Evolutionary conservation across 2,113 vertebrate genomes (phyloP), one percentile per base, ranked within the genome.

Genomic region (Triplophysa tibetana): DNA sequence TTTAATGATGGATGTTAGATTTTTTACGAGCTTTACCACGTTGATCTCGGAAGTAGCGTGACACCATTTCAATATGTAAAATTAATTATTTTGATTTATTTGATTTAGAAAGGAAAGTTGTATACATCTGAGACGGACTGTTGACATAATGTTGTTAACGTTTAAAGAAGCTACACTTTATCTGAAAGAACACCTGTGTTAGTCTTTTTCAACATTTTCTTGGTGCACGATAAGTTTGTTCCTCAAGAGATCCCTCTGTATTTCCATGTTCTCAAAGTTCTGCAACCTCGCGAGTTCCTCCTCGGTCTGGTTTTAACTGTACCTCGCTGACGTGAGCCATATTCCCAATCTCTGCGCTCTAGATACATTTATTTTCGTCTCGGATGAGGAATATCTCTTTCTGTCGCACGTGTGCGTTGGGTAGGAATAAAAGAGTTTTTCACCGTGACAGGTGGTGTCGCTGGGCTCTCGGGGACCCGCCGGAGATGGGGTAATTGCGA

Each of bases 311-410:
- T 58, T 83, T 78, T 74, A 75, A 75, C 72, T 23, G 63, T 76
- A 65, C 82, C 89, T 90, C 86, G 87, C 88, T 85, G 72, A 83
- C 86, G 58, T 83, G 72, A 70, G 66, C 78, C 87, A 83, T 88
- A 92, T 92, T 92, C 89, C 91, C 93, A 90, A 88, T 88, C 87
- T 89, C 89, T 72, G 76, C 86, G 88, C 89, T 94, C 92, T 85
- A 93, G 92, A 93, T 94, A 90, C 88, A 92, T 89, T 91, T 92
- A 92, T 92, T 93, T 94, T 91, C 90, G 90, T 88, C 90, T 91
- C 89, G 90, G 89, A 93, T 89, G 89, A 82, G 80, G 61, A 82
- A 79, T 67, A 85, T 82, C 17, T 26, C 79, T 69, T 65, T 69
- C 70, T 50, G 16, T 58, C 61, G 58, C 65, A 81, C 84, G 85